These are phyloP conservation scores for Microhierax caerulescens DNA, from an alignment of 2,797 vertebrate genomes.

Conservation along the genomic window DNA sequence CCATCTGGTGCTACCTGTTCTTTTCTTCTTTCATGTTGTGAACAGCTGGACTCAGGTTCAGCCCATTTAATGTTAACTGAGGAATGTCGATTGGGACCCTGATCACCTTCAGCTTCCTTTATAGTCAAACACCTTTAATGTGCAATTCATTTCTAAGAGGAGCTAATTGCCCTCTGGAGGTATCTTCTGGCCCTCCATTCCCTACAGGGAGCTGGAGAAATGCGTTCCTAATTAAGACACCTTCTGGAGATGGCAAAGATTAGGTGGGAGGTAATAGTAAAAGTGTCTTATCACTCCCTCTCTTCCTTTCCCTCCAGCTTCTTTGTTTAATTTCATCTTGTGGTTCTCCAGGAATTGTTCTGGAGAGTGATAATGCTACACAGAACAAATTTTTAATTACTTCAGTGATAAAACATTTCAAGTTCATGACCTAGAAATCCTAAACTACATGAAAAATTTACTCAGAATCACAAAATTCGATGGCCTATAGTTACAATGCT, in stretches of 20 bases:
- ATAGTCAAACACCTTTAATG: background rate
- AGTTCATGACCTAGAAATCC: background rate
- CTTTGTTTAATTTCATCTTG: background rate
- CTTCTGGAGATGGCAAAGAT: background rate
- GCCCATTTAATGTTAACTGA: background rate
- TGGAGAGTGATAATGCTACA: background rate
- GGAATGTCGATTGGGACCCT: background rate
- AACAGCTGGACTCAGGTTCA: background rate
- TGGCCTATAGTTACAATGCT: background rate
- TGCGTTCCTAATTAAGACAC: background rate
- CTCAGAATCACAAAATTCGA: background rate
- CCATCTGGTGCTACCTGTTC: background rate
- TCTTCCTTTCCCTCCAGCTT: background rate
- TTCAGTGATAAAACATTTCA: background rate
- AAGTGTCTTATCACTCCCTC: background rate
- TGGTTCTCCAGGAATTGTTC: background rate
- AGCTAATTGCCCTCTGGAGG: background rate
- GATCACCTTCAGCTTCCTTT: background rate
- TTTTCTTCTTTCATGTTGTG: background rate
- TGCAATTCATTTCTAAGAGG: background rate
- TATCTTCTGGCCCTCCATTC: background rate
- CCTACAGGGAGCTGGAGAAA: background rate
- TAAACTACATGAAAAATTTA: background rate
- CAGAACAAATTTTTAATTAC: background rate
- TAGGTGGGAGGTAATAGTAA: background rate